Evolutionary conservation across 2,888 invertebrate species (phyloP).

Genomic region (Ophion ellenae): DNA sequence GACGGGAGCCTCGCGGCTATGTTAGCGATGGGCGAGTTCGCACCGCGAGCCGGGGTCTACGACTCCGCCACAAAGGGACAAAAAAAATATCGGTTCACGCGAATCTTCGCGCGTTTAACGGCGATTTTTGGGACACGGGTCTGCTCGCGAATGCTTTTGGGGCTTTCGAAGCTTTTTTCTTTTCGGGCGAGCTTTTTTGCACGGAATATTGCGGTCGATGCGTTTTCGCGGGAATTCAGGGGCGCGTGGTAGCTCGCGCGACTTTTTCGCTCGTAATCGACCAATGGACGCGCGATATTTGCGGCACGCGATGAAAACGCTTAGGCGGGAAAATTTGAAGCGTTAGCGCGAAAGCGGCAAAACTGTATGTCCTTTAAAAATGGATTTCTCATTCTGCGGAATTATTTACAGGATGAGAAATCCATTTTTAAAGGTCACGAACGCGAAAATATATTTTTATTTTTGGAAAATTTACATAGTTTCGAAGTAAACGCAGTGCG

Average conservation of each 20-base stretch:
- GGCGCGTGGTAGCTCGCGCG: constrained; percentile 12
- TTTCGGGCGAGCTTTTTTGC: background rate
- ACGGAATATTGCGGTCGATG: constrained; percentile 37
- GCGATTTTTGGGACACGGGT: background rate
- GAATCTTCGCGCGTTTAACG: background rate
- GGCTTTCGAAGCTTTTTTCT: background rate
- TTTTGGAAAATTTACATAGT: too few species aligned
- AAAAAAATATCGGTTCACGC: background rate
- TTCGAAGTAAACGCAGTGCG: too few species aligned
- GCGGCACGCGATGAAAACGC: background rate
- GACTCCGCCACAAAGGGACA: constrained; percentile 23
- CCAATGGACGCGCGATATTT: constrained; percentile 45
- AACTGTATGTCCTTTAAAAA: too few species aligned
- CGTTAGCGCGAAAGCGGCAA: too few species aligned
- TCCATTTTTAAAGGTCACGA: too few species aligned
- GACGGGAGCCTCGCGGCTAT: constrained; percentile 53
- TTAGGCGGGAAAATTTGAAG: constrained; percentile 40
- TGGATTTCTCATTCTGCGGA: too few species aligned
- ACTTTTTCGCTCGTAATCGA: background rate
- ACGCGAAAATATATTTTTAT: too few species aligned
- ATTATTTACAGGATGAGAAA: too few species aligned
- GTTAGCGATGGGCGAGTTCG: constrained; percentile 68
- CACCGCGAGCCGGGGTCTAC: constrained; percentile 63
- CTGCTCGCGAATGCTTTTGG: background rate
- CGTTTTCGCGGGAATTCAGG: constrained; percentile 6